Conservation (phyloP, 2,797 vertebrate genomes). For the Clamator glandarius region DNA sequence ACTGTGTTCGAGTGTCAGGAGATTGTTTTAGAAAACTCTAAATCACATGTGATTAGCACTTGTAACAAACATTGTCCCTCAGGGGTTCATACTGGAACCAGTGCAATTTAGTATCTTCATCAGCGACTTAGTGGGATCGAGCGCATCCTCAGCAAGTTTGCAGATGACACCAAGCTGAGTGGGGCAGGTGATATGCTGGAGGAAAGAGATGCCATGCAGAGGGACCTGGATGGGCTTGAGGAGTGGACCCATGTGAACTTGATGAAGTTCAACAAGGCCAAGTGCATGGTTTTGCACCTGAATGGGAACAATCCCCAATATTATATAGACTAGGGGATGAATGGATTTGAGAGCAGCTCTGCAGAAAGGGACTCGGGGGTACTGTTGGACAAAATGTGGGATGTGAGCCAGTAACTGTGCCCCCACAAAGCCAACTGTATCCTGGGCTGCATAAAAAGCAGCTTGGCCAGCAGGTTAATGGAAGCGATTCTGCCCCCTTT, state of each 20-base stretch:
- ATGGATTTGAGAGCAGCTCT: not conserved
- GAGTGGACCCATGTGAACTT: not conserved
- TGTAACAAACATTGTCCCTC: not conserved
- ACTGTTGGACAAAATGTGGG: not conserved
- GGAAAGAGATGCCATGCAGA: not conserved
- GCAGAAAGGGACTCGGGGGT: accelerated
- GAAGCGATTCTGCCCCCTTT: not conserved
- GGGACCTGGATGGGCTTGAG: not conserved
- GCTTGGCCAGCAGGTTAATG: accelerated
- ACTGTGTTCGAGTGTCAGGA: not conserved
- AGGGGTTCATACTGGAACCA: not conserved
- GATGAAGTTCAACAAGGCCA: not conserved
- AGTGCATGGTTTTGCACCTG: not conserved
- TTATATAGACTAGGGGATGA: not conserved
- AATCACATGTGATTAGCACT: accelerated
- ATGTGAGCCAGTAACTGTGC: accelerated
- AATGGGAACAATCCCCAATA: accelerated
- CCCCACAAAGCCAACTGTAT: accelerated
- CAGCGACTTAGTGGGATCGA: not conserved
- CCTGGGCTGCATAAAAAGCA: not conserved
- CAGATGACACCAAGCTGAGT: not conserved
- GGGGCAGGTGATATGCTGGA: accelerated
- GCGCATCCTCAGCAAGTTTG: accelerated
- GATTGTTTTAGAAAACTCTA: not conserved
- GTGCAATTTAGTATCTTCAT: not conserved